Evolutionary conservation across 37 sponge, comb jelly and placozoan genomes (phyloP).

Genomic region (Mnemiopsis leidyi): DNA sequence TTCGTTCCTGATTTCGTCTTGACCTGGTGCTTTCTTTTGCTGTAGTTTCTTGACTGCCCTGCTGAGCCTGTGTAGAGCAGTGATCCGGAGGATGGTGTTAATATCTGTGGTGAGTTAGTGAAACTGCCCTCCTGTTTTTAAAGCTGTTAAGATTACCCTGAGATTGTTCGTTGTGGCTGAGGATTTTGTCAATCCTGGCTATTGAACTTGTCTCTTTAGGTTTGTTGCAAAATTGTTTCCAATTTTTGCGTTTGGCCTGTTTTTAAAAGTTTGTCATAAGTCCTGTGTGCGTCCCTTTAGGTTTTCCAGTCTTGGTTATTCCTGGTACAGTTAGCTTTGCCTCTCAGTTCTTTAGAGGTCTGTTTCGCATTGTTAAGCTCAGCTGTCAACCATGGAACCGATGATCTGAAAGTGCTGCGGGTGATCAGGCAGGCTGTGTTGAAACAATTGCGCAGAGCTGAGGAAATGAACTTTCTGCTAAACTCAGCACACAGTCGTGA

Average conservation of each 20-base stretch:
- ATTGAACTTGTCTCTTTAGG: neutral
- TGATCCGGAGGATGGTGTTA: neutral
- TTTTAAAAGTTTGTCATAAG: neutral
- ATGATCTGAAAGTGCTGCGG: neutral
- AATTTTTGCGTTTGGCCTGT: neutral
- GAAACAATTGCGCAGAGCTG: neutral
- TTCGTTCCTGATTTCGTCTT: conserved; percentile 26
- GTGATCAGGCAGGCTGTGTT: neutral
- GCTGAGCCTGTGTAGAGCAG: neutral
- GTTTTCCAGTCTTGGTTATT: neutral
- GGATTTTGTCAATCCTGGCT: neutral
- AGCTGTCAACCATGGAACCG: neutral
- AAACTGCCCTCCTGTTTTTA: neutral
- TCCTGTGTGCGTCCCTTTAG: neutral
- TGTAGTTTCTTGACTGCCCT: neutral
- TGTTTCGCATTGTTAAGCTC: neutral
- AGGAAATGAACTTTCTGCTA: neutral
- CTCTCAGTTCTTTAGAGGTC: neutral
- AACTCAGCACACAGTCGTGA: too few species aligned
- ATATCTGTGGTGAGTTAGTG: neutral
- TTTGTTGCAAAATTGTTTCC: neutral
- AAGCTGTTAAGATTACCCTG: conserved; percentile 18
- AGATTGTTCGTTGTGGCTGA: neutral
- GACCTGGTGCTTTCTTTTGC: neutral
- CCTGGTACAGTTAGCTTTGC: conserved; percentile 1